phyloP scores from a whole-genome alignment of 1,140 invertebrate genomes.

The Eurytemora carolleeae region DNA sequence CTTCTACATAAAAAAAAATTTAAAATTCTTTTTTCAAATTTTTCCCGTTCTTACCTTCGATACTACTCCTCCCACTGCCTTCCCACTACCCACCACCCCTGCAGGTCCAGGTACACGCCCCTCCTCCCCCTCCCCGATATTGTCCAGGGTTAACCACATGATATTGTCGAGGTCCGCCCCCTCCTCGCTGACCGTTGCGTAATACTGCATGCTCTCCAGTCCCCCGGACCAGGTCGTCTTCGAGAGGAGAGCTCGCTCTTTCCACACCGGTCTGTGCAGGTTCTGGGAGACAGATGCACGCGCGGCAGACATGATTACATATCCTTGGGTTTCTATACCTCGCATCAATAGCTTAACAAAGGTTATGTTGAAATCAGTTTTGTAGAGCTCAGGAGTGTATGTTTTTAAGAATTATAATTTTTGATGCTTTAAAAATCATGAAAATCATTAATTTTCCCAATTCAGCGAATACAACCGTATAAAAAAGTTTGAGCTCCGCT shows the following conservation, averaged over 20 bases:
- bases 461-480: too few species aligned
- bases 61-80: constrained; percentile 85
- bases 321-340: constrained; percentile 78
- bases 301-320: constrained; percentile 85
- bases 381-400: too few species aligned
- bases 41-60: too few species aligned
- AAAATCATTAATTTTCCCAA: too few species aligned
- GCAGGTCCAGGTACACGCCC: constrained; percentile 36
- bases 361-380: too few species aligned
- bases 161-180: constrained; percentile 36
- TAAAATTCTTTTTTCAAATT: too few species aligned
- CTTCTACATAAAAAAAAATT: too few species aligned
- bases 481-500: too few species aligned
- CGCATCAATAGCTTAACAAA: not conserved
- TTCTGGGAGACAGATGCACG: constrained; percentile 81
- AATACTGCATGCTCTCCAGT: constrained; percentile 96
- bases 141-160: constrained; percentile 72
- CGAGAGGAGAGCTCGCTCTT: constrained; percentile 59
- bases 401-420: too few species aligned
- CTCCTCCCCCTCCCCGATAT: constrained; percentile 62
- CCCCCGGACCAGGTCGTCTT: constrained; percentile 77
- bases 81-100: constrained; percentile 74
- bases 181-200: constrained; percentile 76
- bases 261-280: constrained; percentile 76
- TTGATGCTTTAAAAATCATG: too few species aligned